Evolutionary conservation across 1,140 invertebrate genomes (phyloP).

Genomic region (Apocrypta bakeri): DNA sequence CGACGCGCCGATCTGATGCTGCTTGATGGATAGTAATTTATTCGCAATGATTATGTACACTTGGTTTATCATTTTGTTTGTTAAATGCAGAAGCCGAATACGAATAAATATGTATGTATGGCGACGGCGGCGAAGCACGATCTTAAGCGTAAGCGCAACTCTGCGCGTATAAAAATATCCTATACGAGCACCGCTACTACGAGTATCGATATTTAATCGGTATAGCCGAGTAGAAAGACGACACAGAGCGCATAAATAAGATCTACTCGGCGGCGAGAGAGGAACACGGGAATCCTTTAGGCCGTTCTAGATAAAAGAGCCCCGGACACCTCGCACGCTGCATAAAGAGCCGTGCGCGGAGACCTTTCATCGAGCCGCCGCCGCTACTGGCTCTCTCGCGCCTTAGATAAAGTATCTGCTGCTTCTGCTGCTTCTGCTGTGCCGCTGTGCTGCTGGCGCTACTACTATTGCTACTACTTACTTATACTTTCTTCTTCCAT

Average conservation of each 20-base stretch:
- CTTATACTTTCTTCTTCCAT: too few species aligned
- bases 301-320: slow-evolving; percentile 64
- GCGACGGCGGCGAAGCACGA: too few species aligned
- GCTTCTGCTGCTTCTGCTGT: slow-evolving; percentile 51
- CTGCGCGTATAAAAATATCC: too few species aligned
- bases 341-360: slow-evolving; percentile 46
- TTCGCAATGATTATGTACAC: background rate
- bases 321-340: slow-evolving; percentile 19
- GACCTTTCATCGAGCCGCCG: slow-evolving; percentile 69
- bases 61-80: background rate
- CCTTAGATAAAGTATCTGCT: slow-evolving; percentile 54
- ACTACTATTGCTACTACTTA: too few species aligned
- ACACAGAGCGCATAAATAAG: slow-evolving; percentile 69
- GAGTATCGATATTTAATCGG: slow-evolving; percentile 69
- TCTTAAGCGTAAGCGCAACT: too few species aligned
- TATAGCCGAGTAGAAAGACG: slow-evolving; percentile 61
- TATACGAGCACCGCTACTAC: too few species aligned
- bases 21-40: background rate
- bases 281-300: slow-evolving; percentile 73
- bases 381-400: slow-evolving; percentile 1
- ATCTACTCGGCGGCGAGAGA: slow-evolving; percentile 60
- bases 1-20: background rate
- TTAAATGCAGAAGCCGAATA: background rate
- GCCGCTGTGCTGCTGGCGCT: too few species aligned
- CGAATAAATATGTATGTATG: too few species aligned